phyloP scores from a whole-genome alignment of 2,113 vertebrate species.

The Elachura formosa region DNA sequence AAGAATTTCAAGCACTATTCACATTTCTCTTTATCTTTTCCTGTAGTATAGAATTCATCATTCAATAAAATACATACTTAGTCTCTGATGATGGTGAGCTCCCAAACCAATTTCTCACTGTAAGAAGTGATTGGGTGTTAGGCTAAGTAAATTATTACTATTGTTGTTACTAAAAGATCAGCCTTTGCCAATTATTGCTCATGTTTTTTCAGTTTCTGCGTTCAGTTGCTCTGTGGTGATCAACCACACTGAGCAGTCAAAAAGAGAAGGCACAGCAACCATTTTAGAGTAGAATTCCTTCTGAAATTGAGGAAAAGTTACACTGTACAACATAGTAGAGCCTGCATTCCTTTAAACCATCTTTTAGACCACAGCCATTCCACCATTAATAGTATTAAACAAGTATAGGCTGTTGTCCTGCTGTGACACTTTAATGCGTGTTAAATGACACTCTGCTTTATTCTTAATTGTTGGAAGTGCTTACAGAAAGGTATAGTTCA shows the following conservation, averaged over 20 bases:
- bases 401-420: not conserved
- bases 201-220: not conserved
- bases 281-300: not conserved
- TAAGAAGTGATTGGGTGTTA: not conserved
- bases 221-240: not conserved
- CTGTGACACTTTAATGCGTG: not conserved
- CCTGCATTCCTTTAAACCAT: not conserved
- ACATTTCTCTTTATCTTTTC: not conserved
- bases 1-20: not conserved
- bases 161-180: not conserved
- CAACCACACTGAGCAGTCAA: not conserved
- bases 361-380: not conserved
- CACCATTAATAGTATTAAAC: not conserved
- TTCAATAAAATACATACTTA: not conserved
- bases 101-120: not conserved
- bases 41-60: not conserved
- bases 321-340: not conserved
- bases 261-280: not conserved
- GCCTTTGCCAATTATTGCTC: not conserved
- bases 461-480: not conserved
- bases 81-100: not conserved
- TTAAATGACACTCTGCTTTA: not conserved
- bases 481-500: not conserved
- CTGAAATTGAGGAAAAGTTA: not conserved
- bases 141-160: not conserved